These are phyloP conservation scores for Ceratosolen solmsi DNA, from an alignment of 1,140 invertebrate genomes.

Conservation along the genomic window DNA sequence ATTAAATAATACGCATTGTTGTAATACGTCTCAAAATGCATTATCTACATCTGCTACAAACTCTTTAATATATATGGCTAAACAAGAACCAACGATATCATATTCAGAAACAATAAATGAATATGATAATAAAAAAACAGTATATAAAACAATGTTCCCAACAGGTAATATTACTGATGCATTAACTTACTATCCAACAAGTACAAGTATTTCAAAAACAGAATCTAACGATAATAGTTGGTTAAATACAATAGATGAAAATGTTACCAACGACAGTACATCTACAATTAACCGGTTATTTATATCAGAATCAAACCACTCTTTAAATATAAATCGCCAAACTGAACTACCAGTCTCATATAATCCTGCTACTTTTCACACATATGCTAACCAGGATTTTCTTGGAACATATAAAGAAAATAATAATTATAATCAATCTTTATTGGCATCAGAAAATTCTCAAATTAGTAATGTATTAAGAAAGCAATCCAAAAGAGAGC, in stretches of 20 bases:
- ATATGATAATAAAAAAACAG: conserved; percentile 79
- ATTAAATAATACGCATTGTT: not conserved
- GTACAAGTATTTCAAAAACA: conserved; percentile 75
- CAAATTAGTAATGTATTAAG: not conserved
- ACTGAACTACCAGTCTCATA: conserved; percentile 69
- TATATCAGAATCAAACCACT: not conserved
- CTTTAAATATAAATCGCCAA: conserved; percentile 62
- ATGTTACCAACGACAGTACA: conserved; percentile 55
- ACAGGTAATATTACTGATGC: conserved; percentile 84
- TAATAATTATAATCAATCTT: conserved; percentile 64
- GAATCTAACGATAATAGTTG: conserved; percentile 76
- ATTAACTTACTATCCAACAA: conserved; percentile 83
- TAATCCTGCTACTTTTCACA: conserved; percentile 65
- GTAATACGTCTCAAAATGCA: not conserved
- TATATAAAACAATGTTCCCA: conserved; percentile 80
- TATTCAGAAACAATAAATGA: conserved; percentile 75
- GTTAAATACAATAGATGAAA: conserved; percentile 75
- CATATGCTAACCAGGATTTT: conserved; percentile 66
- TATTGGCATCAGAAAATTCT: conserved; percentile 57
- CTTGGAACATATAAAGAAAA: conserved; percentile 67
- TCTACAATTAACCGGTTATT: not conserved
- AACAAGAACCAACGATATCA: not conserved
- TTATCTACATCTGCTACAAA: not conserved
- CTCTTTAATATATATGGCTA: not conserved
- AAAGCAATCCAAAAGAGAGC: conserved; percentile 16